These are phyloP conservation scores for Thripadectes ignobilis DNA, from an alignment of 2,797 vertebrate genomes.

Conservation along the genomic window DNA sequence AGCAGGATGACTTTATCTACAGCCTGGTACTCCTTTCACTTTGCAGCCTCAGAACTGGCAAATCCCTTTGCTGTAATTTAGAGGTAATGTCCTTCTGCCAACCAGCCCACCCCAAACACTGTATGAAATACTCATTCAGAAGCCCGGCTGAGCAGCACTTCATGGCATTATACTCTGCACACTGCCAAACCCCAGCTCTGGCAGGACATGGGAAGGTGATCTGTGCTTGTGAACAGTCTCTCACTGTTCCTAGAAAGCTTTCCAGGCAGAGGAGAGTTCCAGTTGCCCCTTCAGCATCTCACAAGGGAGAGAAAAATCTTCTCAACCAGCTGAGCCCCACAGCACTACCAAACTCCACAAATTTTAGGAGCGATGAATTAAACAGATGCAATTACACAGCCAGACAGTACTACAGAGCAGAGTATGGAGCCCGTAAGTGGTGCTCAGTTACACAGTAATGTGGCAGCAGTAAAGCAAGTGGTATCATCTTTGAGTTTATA, in stretches of 20 bases:
- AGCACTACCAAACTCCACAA: background rate
- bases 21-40: background rate
- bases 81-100: background rate
- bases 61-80: background rate
- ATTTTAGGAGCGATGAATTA: background rate
- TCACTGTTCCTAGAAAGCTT: background rate
- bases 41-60: background rate
- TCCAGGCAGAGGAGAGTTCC: background rate
- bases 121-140: background rate
- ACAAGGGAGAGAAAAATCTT: background rate
- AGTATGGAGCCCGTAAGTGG: background rate
- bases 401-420: background rate
- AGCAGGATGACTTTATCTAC: background rate
- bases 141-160: background rate
- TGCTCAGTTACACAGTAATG: background rate
- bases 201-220: background rate
- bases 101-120: background rate
- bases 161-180: background rate
- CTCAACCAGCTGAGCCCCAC: background rate
- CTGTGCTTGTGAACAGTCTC: accelerated
- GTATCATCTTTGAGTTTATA: background rate
- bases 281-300: background rate
- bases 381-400: background rate
- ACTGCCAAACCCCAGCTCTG: background rate
- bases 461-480: background rate